Evolutionary conservation across 2,888 invertebrate genomes (phyloP), one percentile per base, ranked within the genome.

Genomic region (Drosophila mimetica): DNA sequence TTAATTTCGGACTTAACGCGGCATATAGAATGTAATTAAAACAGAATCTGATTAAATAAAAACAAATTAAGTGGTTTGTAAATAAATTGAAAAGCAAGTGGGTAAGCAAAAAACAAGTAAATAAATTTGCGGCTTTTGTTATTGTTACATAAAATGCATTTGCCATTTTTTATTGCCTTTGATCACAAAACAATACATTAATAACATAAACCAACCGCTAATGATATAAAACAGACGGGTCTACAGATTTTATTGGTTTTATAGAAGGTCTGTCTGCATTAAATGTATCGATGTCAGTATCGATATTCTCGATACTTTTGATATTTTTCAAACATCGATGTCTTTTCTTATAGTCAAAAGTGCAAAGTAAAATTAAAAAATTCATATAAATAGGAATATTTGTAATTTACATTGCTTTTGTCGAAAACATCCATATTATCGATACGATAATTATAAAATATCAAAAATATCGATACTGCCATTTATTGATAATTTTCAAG

Each of bases 51-150:
- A 84, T 86, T 82, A 84, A 86, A 89, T 84, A 89, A 82, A 89
- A 90, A 89, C 81, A 89, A 83, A 88, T 90, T 87, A 89, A 89
- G 89, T 76, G 90, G 90, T 89, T 90, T 80, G 80, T 87, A 88
- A 89, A 89, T 89, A 90, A 90, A 88, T 84, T 83, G 67, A 75
- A 83, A 75, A 74, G 64, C 51, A 46, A 65, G 44, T 51, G 36
- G 20, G 36, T 34, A 32, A 44, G 32, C 51, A 54, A 41, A 57
- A 63, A 75, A 63, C 25, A 41, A 39, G 58, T 57, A 65, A 66
- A 79, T 80, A 77, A 67, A 82, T 72, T 55, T 79, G 67, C 47
- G 76, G 39, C 42, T 54, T 37, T 55, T 66, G 53, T 65, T 64
- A 54, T 72, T 72, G 42, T 64, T 72, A 72, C 54, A 72, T 34